Base-by-base conservation (phyloP, 2,888 invertebrate genomes). In the Drosophila mayaguana region DNA sequence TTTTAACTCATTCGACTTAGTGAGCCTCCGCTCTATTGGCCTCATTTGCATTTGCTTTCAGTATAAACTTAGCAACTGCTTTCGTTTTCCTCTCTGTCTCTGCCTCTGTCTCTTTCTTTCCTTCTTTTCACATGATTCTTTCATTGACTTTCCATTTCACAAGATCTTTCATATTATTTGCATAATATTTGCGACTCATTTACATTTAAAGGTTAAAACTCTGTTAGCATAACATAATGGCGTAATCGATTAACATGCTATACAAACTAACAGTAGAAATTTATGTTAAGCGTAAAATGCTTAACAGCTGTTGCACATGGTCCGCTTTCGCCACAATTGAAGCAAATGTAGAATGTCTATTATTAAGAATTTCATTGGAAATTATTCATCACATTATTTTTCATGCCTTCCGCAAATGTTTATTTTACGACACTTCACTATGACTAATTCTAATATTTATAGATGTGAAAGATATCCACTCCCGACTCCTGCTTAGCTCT, bases 1-100 rank as follows among this genome's bases (percentile, higher is more conserved):
- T 16, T 48, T 28, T 48, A 28, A 11, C 11, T 3, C 1, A 9
- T 46, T n/a, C 8, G 12, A 48, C 11, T 28, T 11, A 18, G 12
- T 12, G 28, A 48, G 11, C 5, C 1, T 6, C n/a, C 3, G 6
- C 48, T 18, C 18, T 32, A n/a, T 18, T 12, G 32, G 11, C 2
- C 18, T 18, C 18, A 50, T 50, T 50, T 32, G 18, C 28, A 32
- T 50, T 32, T 50, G 1, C 48, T 50, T 32, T 50, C 48, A 50
- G 1, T 18, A 12, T 28, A 25, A 25, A 16, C 46, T 16, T 14
- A 11, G 2, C 25, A 46, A 46, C 46, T 25, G 46, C 25, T 46
- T 46, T 46, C 46, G 8, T 9, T 36, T 16, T 48, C 32, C 32
- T 32, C 32, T 32, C 8, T 32, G 9, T 9, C 8, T 32, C 32